These are phyloP conservation scores for Crossaster papposus DNA, from an alignment of 53 echinoderm and acorn worm genomes.

Conservation along the genomic window DNA sequence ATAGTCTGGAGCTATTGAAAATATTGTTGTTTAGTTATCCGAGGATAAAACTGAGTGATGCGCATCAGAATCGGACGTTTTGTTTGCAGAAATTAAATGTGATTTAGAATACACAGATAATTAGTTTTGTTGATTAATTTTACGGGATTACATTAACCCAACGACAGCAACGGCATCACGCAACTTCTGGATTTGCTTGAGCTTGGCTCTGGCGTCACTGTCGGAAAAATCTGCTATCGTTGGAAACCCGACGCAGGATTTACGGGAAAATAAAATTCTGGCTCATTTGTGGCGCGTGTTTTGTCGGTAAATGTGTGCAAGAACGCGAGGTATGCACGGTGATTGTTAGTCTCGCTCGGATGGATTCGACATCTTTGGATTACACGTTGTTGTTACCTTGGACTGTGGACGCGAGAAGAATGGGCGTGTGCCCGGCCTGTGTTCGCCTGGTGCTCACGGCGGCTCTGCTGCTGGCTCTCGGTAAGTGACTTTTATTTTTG, in stretches of 20 bases:
- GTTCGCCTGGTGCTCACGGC: not conserved
- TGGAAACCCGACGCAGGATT: not conserved
- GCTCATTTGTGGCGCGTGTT: not conserved
- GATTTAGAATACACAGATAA: not conserved
- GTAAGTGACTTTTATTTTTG: slow-evolving; percentile 51
- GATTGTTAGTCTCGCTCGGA: not conserved
- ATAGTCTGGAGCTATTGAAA: not conserved
- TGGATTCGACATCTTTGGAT: slow-evolving; percentile 25
- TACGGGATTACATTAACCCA: not conserved
- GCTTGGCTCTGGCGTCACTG: not conserved
- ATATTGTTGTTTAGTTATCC: not conserved
- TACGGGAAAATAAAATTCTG: not conserved
- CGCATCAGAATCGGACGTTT: not conserved
- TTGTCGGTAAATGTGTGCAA: not conserved
- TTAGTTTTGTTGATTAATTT: no score
- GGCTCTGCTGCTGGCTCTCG: slow-evolving; percentile 10
- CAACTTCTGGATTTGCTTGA: not conserved
- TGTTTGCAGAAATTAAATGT: not conserved
- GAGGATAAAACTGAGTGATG: not conserved
- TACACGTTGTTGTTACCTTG: not conserved
- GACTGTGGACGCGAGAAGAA: not conserved
- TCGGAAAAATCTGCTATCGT: not conserved
- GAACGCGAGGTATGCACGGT: slow-evolving; percentile 7
- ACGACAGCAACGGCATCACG: not conserved
- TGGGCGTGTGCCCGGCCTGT: slow-evolving; percentile 24